Base-by-base conservation (phyloP, 2,888 invertebrate species). In the Parelbella ahira region DNA sequence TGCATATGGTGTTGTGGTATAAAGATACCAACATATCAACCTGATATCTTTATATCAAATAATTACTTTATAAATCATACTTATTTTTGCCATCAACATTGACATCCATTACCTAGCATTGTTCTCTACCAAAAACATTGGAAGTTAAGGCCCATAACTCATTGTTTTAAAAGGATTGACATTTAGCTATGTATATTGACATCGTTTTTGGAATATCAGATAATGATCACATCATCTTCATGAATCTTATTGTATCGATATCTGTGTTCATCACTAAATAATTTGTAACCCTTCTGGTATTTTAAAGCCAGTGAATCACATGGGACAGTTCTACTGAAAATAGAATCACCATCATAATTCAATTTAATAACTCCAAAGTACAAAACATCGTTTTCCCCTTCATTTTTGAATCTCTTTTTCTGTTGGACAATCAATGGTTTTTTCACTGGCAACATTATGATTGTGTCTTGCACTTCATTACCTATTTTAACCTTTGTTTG, bases 351-450 rank as follows among this genome's bases (percentile, higher is more conserved):
- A 33, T 58, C 53, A 0, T 58, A 37, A 51, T 65, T 61, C 3
- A 87, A 49, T 51, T 77, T 82, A 0, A 87, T 64, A 0, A 86
- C 61, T 0, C 87, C 87, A 54, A 84, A 86, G 49, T 78, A 86
- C 0, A 83, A 47, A 0, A 63, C 62, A 1, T 82, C 70, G 2
- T 64, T 48, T 7, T 70, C 55, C 1, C 47, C 48, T 9, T 38
- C 61, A 23, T 13, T 50, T 50, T 47, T 57, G 51, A 34, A 25
- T 49, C 63, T 72, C 37, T 69, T 68, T 43, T 56, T 76, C 37
- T 83, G 77, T 50, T 69, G 68, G 8, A 86, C 72, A 0, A 87
- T 76, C 7, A 84, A 52, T 10, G 71, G 66, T 12, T 80, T 71
- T 48, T 71, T 75, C 0, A 82, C 68, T 1, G 87, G 86, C 1